A percentile compares a stretch with the other conserved stretches of the same genome.
Conservation (phyloP, 2,888 invertebrate species). For the Cheilosia scutellata region DNA sequence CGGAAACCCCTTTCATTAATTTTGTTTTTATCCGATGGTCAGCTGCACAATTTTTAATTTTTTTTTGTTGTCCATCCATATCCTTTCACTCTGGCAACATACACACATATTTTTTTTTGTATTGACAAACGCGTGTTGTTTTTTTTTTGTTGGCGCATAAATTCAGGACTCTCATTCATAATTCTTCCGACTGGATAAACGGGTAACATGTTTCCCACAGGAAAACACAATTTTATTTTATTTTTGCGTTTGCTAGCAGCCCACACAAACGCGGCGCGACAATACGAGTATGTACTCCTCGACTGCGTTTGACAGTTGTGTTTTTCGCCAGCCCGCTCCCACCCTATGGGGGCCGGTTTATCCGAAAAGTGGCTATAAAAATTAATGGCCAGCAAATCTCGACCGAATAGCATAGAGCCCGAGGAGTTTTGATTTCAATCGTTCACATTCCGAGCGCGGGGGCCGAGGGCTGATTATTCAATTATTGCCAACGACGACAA, state of each 20-base stretch:
- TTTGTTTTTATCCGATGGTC: slow-evolving; percentile 28
- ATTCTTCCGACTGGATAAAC: slow-evolving; percentile 68
- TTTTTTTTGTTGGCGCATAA: slow-evolving; percentile 32
- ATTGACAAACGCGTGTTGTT: slow-evolving; percentile 44
- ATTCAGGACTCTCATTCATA: slow-evolving; percentile 65
- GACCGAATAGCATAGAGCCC: slow-evolving; percentile 25
- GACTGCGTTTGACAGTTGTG: slow-evolving; percentile 68
- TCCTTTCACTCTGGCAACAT: background rate
- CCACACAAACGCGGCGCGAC: background rate
- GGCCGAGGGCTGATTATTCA: slow-evolving; percentile 54
- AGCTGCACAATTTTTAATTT: background rate
- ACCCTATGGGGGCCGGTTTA: background rate
- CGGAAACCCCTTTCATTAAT: slow-evolving; percentile 10
- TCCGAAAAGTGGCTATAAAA: slow-evolving; percentile 54
- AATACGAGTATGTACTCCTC: slow-evolving; percentile 19
- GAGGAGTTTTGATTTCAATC: slow-evolving; percentile 52
- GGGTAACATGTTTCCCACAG: slow-evolving; percentile 69
- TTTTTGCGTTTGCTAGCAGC: background rate
- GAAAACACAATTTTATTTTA: slow-evolving; percentile 60
- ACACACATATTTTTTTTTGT: slow-evolving; percentile 6
- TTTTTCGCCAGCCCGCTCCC: background rate
- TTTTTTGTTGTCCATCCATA: slow-evolving; percentile 5
- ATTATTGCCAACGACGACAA: slow-evolving; percentile 56
- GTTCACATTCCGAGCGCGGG: slow-evolving; percentile 12
- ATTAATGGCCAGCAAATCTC: slow-evolving; percentile 64